Base-by-base conservation (phyloP, 2,888 invertebrate species). In the Arrhopalites spinosus region DNA sequence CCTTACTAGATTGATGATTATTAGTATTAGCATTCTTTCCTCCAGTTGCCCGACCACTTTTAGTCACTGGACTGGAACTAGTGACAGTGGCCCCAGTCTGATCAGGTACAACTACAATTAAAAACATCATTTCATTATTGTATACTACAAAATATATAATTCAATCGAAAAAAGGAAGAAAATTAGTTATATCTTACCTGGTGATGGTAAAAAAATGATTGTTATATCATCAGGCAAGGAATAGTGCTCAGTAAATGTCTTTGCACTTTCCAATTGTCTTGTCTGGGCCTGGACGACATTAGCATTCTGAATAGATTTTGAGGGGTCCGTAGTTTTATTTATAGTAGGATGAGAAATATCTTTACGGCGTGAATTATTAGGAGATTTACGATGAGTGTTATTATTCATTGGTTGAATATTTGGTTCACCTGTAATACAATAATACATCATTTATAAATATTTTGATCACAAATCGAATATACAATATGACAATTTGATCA, bases 221-320 rank as follows among this genome's bases (percentile, higher is more conserved):
- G 82, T 82, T 25, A 82, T 82, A 73, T 82, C 82, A 59, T 82
- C 82, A 13, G 82, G 82, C 15, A 82, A 80, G 59, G 82, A 82
- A 78, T 81, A 82, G 78, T 82, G 82, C 70, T 82, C 82, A 13
- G 82, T 79, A 69, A 81, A 82, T 36, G 81, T 82, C 72, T 82
- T 82, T 64, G 79, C 81, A 77, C 79, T 82, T 73, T 81, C 82
- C 70, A 80, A 72, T 30, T 78, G 81, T 50, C 77, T 75, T 1
- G 76, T 76, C 53, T 79, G 77, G 47, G 74, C 66, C 47, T 71
- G 70, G 47, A 75, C 76, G 56, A 74, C 72, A 20, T 64, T 76
- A 20, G 77, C 23, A 61, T 77, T 78, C 8, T 76, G 78, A 45
- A 79, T 77, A 0, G 78, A 71, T 72, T 73, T 74, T 2, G 79